Conservation (phyloP, 2,113 vertebrate species). For the Grantiella picta region DNA sequence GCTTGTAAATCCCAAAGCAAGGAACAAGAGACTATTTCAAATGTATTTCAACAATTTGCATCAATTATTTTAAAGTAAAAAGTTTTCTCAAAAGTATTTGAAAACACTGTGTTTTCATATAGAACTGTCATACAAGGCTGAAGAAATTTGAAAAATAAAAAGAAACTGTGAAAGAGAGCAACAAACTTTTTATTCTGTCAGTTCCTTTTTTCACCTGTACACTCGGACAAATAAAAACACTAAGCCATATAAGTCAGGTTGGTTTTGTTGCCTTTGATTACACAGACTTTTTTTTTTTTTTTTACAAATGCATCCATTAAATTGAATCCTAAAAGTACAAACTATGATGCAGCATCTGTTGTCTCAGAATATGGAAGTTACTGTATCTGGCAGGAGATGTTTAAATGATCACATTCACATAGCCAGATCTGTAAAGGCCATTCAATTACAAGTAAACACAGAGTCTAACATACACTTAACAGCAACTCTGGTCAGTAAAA, state of each 20-base stretch:
- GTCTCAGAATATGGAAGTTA: neutral
- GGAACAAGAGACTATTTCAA: neutral
- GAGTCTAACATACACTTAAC: neutral
- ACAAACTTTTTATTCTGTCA: constrained; percentile 15
- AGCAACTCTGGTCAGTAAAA: neutral
- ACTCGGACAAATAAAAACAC: constrained; percentile 6
- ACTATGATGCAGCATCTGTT: neutral
- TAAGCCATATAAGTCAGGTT: neutral
- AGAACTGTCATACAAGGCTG: neutral
- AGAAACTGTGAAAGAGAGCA: neutral
- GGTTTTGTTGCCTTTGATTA: neutral
- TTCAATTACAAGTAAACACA: neutral
- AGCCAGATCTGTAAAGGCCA: constrained; percentile 4
- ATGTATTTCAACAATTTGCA: neutral
- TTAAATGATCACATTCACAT: neutral
- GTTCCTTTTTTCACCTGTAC: neutral
- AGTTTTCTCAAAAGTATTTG: neutral
- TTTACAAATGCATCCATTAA: neutral
- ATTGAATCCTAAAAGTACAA: neutral
- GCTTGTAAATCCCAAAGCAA: neutral
- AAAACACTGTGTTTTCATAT: neutral
- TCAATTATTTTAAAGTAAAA: neutral
- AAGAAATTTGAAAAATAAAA: neutral
- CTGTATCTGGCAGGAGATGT: neutral
- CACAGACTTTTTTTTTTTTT: neutral